Evolutionary conservation across 1,140 invertebrate species (phyloP).

Genomic region (Ooceraea biroi): DNA sequence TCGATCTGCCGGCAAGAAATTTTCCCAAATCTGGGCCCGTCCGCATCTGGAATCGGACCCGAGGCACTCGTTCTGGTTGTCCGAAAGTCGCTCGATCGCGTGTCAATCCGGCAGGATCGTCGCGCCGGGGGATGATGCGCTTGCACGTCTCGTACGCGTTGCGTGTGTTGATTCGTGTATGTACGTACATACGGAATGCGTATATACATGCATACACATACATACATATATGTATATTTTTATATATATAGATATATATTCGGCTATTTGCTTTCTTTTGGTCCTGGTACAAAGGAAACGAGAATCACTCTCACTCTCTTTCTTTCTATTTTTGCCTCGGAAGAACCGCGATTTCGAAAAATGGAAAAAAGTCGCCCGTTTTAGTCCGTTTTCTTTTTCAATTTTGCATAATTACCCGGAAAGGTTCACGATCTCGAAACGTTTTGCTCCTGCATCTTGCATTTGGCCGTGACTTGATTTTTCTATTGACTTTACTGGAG

Average conservation of each 20-base stretch:
- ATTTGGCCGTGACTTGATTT: conserved; percentile 58
- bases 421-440: conserved; percentile 27
- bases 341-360: conserved; percentile 64
- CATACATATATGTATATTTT: conserved; percentile 76
- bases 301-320: conserved; percentile 46
- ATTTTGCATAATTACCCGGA: conserved; percentile 4
- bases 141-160: conserved; percentile 71
- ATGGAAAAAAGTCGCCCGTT: conserved; percentile 63
- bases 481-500: conserved; percentile 68
- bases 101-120: conserved; percentile 58
- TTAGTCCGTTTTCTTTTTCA: too few species aligned
- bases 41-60: conserved; percentile 36
- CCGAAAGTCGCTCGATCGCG: conserved; percentile 21
- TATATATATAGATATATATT: conserved; percentile 76
- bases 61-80: conserved; percentile 54
- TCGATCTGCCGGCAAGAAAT: conserved; percentile 63
- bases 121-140: conserved; percentile 67
- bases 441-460: conserved; percentile 5
- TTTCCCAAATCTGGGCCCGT: conserved; percentile 61
- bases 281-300: conserved; percentile 70
- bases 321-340: not conserved
- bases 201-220: conserved; percentile 68
- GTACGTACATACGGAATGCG: conserved; percentile 62
- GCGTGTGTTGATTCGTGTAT: conserved; percentile 60
- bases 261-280: conserved; percentile 65